Conservation (phyloP, 2,113 vertebrate genomes). For the Antigone vipio region DNA sequence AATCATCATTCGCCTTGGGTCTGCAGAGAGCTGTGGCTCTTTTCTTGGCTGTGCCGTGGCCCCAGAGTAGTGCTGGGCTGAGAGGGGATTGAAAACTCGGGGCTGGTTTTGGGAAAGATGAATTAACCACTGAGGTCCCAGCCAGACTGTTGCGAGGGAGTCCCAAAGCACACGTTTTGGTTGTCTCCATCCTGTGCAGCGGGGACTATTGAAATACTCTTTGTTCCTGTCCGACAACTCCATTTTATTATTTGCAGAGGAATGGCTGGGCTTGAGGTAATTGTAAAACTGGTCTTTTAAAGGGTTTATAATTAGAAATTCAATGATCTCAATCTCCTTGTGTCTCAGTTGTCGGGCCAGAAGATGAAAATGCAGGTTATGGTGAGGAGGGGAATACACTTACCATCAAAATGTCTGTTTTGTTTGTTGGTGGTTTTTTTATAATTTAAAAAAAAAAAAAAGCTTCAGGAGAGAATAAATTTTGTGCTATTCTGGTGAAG, state of each 20-base stretch:
- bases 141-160: not conserved
- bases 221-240: not conserved
- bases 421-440: not conserved
- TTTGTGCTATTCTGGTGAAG: not conserved
- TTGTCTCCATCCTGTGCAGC: accelerated
- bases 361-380: not conserved
- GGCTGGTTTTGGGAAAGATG: not conserved
- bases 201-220: not conserved
- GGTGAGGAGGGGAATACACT: not conserved
- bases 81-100: not conserved
- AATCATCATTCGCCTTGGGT: not conserved
- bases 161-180: accelerated
- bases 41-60: not conserved
- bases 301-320: not conserved
- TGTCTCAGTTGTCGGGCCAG: not conserved
- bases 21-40: not conserved
- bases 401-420: not conserved
- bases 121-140: accelerated
- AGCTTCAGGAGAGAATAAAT: not conserved
- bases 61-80: too few relatives aligned
- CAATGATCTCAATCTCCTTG: not conserved
- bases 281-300: not conserved
- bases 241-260: not conserved
- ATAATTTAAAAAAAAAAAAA: not conserved
- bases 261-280: not conserved